Conservation (phyloP, 2,888 invertebrate genomes). For the Eucriotettix oculatus region DNA sequence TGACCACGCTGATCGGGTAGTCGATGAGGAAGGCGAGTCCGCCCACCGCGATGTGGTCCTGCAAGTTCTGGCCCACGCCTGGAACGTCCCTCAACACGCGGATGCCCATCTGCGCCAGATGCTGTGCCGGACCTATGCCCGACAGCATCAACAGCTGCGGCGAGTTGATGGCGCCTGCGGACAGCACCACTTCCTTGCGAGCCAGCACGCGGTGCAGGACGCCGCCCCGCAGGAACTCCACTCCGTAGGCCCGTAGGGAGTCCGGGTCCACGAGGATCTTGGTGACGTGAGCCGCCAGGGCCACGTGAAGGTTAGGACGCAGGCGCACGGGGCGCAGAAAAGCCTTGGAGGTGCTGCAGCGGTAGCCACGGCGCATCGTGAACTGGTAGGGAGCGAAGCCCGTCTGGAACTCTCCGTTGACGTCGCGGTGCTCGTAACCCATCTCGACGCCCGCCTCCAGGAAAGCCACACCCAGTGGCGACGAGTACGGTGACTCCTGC, state of each 20-base stretch:
- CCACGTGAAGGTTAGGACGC: constrained; percentile 64
- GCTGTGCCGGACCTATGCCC: constrained; percentile 67
- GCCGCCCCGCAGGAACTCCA: constrained; percentile 54
- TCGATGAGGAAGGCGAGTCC: constrained; percentile 69
- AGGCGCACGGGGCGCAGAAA: constrained; percentile 63
- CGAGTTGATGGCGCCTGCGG: constrained; percentile 63
- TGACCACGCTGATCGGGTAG: constrained; percentile 46
- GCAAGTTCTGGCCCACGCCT: constrained; percentile 73
- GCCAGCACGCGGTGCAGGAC: constrained; percentile 45
- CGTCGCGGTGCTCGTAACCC: constrained; percentile 74
- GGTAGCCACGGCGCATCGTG: constrained; percentile 69
- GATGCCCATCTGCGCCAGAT: constrained; percentile 53
- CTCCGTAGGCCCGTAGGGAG: constrained; percentile 57
- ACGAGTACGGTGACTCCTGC: constrained; percentile 66
- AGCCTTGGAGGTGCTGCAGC: constrained; percentile 73
- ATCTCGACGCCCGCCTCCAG: constrained; percentile 82
- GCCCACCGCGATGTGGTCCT: constrained; percentile 80
- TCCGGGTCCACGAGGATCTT: constrained; percentile 45
- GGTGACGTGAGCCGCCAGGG: constrained; percentile 64
- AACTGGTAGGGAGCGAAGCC: constrained; percentile 76
- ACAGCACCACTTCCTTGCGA: constrained; percentile 38
- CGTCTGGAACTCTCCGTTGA: constrained; percentile 74
- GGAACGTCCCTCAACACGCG: constrained; percentile 58
- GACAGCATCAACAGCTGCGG: constrained; percentile 87
- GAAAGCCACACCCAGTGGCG: constrained; percentile 70